Conservation (phyloP, 2,113 vertebrate genomes). For the Empidonax traillii region DNA sequence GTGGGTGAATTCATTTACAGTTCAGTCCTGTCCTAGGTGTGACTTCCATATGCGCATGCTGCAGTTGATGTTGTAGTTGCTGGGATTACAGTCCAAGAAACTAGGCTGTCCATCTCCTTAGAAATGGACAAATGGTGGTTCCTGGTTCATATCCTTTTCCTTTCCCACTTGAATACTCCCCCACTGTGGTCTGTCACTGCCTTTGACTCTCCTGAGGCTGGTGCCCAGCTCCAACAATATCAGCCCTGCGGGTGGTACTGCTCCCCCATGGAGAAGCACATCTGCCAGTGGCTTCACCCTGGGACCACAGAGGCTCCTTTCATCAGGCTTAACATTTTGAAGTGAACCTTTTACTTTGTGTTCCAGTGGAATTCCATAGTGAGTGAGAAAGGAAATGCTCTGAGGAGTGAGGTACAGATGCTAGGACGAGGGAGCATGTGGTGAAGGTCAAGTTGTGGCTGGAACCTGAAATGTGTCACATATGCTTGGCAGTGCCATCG, state of each 20-base stretch:
- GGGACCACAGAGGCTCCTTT: neutral
- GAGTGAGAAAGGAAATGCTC: neutral
- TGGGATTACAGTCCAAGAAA: neutral
- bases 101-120: neutral
- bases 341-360: neutral
- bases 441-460: fast-evolving
- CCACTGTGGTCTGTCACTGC: fast-evolving
- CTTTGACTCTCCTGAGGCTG: neutral
- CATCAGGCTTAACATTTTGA: neutral
- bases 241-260: neutral
- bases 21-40: neutral
- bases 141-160: neutral
- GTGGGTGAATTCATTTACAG: neutral
- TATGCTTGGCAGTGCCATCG: neutral
- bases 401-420: neutral
- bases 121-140: neutral
- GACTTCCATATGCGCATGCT: neutral
- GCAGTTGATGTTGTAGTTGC: neutral
- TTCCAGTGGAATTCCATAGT: neutral
- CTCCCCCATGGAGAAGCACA: neutral
- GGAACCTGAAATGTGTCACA: neutral
- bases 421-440: neutral
- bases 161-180: neutral
- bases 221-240: neutral
- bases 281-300: neutral